Evolutionary conservation across 2,797 vertebrate species (phyloP).

Genomic region (Garrulus glandarius): DNA sequence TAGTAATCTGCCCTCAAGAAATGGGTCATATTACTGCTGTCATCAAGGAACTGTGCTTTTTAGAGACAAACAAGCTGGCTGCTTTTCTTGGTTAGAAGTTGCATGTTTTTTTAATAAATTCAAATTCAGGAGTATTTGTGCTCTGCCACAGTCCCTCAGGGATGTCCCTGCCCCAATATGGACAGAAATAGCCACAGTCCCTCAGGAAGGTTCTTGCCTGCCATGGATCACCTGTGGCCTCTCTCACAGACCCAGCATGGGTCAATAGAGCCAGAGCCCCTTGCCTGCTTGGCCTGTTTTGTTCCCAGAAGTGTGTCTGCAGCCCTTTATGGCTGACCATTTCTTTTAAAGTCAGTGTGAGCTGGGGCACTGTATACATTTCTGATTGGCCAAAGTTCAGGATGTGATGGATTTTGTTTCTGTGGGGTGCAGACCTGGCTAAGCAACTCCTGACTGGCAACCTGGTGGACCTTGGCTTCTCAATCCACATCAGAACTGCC

Average conservation of each 20-base stretch:
- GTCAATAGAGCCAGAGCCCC: background rate
- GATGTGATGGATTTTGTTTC: background rate
- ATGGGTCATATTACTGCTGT: background rate
- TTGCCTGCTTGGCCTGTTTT: background rate
- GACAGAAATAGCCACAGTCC: too few species aligned
- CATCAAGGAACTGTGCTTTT: background rate
- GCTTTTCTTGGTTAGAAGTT: background rate
- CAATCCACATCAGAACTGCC: background rate
- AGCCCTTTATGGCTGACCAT: background rate
- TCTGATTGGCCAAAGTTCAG: background rate
- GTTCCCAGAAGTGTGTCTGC: background rate
- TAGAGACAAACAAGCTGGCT: background rate
- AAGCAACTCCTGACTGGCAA: background rate
- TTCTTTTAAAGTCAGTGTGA: background rate
- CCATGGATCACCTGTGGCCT: too few species aligned
- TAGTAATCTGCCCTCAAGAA: background rate
- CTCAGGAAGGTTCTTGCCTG: background rate
- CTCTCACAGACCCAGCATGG: fast-evolving
- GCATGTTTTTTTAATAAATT: background rate
- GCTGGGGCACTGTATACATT: fast-evolving
- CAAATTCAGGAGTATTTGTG: background rate
- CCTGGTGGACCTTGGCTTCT: background rate
- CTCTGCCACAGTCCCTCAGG: background rate
- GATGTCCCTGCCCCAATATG: background rate
- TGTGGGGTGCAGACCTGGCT: background rate